Evolutionary conservation across 2,888 invertebrate species (phyloP), one percentile per base, ranked within the genome.

Genomic region (Rambutsinella grinnellia): DNA sequence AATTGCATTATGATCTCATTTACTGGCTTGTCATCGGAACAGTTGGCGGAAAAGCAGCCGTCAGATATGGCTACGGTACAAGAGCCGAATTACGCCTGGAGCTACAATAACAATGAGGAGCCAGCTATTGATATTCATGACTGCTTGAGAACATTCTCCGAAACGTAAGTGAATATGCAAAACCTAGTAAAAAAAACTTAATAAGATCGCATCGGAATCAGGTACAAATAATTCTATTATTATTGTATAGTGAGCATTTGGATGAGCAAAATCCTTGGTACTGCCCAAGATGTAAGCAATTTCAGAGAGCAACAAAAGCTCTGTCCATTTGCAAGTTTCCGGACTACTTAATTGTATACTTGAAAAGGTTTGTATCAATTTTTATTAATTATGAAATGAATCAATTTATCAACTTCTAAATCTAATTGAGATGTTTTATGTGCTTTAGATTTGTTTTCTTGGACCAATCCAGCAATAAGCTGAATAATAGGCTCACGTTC

Each of bases 221-320:
- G n/a, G n/a, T n/a, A n/a, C n/a, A n/a, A n/a, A n/a, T n/a, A n/a
- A n/a, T n/a, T n/a, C n/a, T 21, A 47, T 46, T 58, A 63, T 62
- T 65, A 49, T 82, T 75, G 5, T 77, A 44, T 85, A 91, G 91
- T 85, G 91, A 91, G 86, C 87, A 88, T 51, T 85, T 91, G 83
- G 91, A 91, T 85, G 90, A 90, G 82, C 89, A 90, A 84, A 91
- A 91, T 85, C 90, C 90, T 2, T 91, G 91, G 91, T 90, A 88
- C 85, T 91, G 91, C 85, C 90, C 91, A 1, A 87, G 87, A 74
- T 91, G 91, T 84, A 87, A 89, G 83, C 87, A 88, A 76, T 90
- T 90, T 84, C 90, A 90, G 83, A 89, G 90, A 85, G 91, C 91
- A 27, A 90, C 89, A 60, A 91, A 91, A 85, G 90, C 90, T n/a